Evolutionary conservation across 2,113 vertebrate genomes (phyloP).

Genomic region (Ammodytes marinus): DNA sequence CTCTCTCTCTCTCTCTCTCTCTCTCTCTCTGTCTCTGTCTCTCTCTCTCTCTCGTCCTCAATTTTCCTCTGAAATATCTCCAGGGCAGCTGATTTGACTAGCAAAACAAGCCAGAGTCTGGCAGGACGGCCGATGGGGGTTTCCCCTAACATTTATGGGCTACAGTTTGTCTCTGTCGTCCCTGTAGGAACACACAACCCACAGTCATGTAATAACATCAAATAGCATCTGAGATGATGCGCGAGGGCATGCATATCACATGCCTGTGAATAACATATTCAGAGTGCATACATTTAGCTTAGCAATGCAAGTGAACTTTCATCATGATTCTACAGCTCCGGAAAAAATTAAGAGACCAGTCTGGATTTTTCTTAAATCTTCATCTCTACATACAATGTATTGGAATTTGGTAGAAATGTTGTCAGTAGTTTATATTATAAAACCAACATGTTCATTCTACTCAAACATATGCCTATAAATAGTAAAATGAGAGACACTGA

Average conservation of each 20-base stretch:
- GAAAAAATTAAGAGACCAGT: too few relatives aligned
- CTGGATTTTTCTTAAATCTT: too few relatives aligned
- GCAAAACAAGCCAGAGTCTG: conserved; percentile 56
- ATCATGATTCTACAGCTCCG: not conserved
- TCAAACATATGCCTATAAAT: too few relatives aligned
- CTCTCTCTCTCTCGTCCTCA: conserved; percentile 5
- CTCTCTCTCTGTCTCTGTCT: not conserved
- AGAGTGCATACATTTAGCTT: conserved; percentile 26
- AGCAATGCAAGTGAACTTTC: conserved; percentile 14
- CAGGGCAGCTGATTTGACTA: conserved; percentile 60
- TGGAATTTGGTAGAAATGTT: too few relatives aligned
- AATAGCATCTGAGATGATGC: conserved; percentile 32
- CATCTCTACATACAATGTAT: too few relatives aligned
- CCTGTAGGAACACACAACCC: conserved; percentile 44
- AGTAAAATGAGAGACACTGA: too few relatives aligned
- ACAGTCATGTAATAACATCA: conserved; percentile 35
- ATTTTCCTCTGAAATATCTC: conserved; percentile 44
- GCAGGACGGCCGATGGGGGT: conserved; percentile 34
- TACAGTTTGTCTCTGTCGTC: conserved; percentile 19
- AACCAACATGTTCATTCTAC: too few relatives aligned
- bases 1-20: too few relatives aligned
- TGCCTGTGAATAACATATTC: conserved; percentile 32
- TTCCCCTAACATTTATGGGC: conserved; percentile 46
- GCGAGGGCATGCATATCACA: conserved; percentile 43
- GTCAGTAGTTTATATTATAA: too few relatives aligned